Base-by-base conservation (phyloP, 1,140 invertebrate species). In the Calephelis nemesis region DNA sequence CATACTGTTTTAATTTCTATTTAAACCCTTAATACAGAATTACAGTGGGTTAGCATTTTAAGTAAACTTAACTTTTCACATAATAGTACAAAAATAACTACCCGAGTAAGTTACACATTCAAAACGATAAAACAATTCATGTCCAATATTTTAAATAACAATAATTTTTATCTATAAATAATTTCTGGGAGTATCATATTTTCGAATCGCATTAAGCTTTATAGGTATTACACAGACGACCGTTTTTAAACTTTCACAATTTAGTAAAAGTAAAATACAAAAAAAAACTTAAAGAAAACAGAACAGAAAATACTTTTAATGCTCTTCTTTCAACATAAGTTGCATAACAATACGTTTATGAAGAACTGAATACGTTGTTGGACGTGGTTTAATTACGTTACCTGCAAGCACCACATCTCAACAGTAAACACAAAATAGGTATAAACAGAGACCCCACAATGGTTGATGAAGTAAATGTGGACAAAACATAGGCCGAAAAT, bases 1-100 rank as follows among this genome's bases (percentile, higher is more conserved):
- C 88, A 91, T 91, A 91, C 85, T 88, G 85, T 91, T 91, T 89
- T 91, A 91, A 90, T 91, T 91, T 91, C 88, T 91, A 91, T 88
- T 54, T 78, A 90, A 88, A 88, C 87, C 88, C 88, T 88, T 84
- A 88, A 87, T 90, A 89, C 84, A 88, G 85, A 88, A 88, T 83
- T 86, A 89, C 83, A 88, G 80, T 87, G 89, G 86, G 87, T 88
- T 82, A 90, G 88, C 87, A 82, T 82, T 80, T 88, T 85, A 88
- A 86, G 81, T 90, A 84, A 88, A 88, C 84, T 88, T 88, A 90
- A 87, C 76, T 80, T 74, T 77, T 76, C 82, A 88, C 79, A 79
- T 81, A 83, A 85, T 83, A 87, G 86, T 90, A 91, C 74, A 91
- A 91, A 91, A 91, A 90, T 88, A 90, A 90, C 74, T 67, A 79